Conservation (phyloP, 2,113 vertebrate genomes). For the Thymallus thymallus region DNA sequence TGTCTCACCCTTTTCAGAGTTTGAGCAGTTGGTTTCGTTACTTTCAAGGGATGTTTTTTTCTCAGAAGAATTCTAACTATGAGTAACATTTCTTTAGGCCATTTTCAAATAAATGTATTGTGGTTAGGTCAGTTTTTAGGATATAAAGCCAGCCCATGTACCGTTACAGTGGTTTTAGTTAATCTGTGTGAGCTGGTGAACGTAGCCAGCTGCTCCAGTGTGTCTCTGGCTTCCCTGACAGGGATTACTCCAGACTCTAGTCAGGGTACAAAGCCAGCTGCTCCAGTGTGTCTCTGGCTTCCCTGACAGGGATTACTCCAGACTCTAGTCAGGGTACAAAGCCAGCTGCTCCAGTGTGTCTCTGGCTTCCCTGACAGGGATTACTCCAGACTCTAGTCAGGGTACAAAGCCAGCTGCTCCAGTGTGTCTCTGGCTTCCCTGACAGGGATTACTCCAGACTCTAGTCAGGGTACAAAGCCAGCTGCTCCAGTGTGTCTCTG, state of each 20-base stretch:
- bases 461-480: too few species aligned
- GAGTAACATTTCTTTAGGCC: not conserved
- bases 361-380: too few species aligned
- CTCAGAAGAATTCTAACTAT: not conserved
- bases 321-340: not conserved
- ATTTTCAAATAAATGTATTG: too few species aligned
- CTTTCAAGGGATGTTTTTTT: not conserved
- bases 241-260: not conserved
- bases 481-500: too few species aligned
- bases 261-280: not conserved
- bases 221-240: not conserved
- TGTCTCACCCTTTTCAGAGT: not conserved
- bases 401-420: too few species aligned
- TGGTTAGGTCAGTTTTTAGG: not conserved
- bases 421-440: too few species aligned
- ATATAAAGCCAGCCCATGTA: not conserved
- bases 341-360: too few species aligned
- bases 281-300: not conserved
- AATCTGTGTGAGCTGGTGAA: not conserved
- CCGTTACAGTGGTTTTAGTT: not conserved
- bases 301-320: not conserved
- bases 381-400: too few species aligned
- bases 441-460: too few species aligned
- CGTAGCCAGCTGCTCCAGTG: not conserved
- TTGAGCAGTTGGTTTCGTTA: not conserved